Conservation (phyloP, 2,113 vertebrate species). For the Sus scrofa region T2T-Sscrofa CM000827.6:67951001-67951500, state of each 20-base stretch:
- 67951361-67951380: rapidly evolving
- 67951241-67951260: too few relatives aligned
- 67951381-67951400: not conserved
- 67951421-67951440: not conserved
- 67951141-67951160: not conserved
- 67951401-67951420: not conserved
- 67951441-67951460: not conserved
- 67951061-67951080: not conserved
- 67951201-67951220: too few relatives aligned
- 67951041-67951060: not conserved
- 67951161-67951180: too few relatives aligned
- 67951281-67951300: too few relatives aligned
- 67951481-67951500: not conserved
- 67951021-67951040: not conserved
- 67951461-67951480: not conserved
- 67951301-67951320: not conserved
- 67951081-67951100: not conserved
- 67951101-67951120: slow-evolving; percentile 5
- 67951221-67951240: too few relatives aligned
- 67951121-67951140: not conserved
- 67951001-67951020: not conserved
- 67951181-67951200: too few relatives aligned
- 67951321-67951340: not conserved
- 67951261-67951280: too few relatives aligned
- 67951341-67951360: not conserved